Percentiles rank a stretch among this genome's conserved stretches.
These are phyloP conservation scores for Bubalus kerabau DNA, from an alignment of 2,113 vertebrate species.

Conservation along the genomic window DNA sequence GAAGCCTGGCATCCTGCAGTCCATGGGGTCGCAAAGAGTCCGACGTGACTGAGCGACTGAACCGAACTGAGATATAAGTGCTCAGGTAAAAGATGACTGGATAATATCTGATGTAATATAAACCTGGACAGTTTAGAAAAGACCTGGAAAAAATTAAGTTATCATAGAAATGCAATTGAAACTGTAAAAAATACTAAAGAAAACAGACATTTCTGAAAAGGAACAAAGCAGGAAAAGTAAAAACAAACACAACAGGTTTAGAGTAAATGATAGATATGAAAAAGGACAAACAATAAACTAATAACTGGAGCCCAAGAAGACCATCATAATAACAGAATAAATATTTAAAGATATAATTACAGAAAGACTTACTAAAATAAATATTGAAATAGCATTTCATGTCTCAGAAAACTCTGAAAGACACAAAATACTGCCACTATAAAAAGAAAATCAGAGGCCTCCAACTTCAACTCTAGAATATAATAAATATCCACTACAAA, in stretches of 20 bases:
- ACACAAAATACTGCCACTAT: neutral
- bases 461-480: neutral
- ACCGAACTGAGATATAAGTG: neutral
- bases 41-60: neutral
- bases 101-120: neutral
- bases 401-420: neutral
- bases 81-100: neutral
- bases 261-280: neutral
- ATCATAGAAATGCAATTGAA: neutral
- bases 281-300: neutral
- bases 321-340: neutral
- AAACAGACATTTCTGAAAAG: neutral
- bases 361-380: neutral
- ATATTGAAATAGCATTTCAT: neutral
- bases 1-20: neutral
- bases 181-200: neutral
- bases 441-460: neutral
- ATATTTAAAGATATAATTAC: neutral
- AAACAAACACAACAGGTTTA: neutral
- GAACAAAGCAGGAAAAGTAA: neutral
- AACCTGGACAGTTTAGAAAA: neutral
- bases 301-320: neutral
- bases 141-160: neutral
- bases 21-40: neutral
- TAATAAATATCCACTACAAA: neutral